A percentile compares a stretch with the other conserved stretches of the same genome.
Evolutionary conservation across 2,888 invertebrate species (phyloP).

Genomic region (Thereva nobilitata): DNA sequence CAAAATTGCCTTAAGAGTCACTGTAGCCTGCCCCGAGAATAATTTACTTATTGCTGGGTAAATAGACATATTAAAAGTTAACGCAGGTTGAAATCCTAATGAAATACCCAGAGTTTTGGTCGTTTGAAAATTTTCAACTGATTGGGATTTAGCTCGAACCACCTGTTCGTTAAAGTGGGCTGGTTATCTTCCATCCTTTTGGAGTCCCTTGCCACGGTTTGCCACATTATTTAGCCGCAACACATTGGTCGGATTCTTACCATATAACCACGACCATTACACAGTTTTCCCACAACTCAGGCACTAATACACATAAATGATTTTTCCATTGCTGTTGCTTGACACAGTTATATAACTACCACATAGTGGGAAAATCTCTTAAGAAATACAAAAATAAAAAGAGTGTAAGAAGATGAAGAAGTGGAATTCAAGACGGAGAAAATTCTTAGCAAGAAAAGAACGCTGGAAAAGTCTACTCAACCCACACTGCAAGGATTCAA

Average conservation of each 20-base stretch:
- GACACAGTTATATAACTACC: constrained; percentile 28
- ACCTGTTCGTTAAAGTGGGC: constrained; percentile 38
- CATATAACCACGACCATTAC: constrained; percentile 43
- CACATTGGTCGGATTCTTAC: constrained; percentile 48
- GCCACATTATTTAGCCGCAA: constrained; percentile 50
- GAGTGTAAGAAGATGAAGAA: constrained; percentile 27
- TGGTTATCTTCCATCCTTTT: constrained; percentile 38
- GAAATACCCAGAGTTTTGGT: not conserved
- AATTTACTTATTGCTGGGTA: no score
- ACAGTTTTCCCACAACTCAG: constrained; percentile 17
- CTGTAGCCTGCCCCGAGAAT: no score
- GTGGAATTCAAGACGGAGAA: constrained; percentile 26
- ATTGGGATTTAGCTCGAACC: constrained; percentile 4
- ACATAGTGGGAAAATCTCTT: constrained; percentile 21
- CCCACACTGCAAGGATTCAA: constrained; percentile 20
- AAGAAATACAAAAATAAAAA: constrained; percentile 24
- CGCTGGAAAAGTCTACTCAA: constrained; percentile 11
- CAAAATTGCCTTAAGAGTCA: no score
- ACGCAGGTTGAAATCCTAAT: no score
- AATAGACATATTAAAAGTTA: no score
- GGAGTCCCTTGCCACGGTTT: constrained; percentile 40
- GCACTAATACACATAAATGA: constrained; percentile 15
- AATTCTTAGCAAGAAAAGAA: constrained; percentile 27
- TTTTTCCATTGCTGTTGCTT: constrained; percentile 3
- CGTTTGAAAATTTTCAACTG: not conserved